A percentile compares a stretch with the other conserved stretches of the same genome.
These are phyloP conservation scores for Megamerina dolium DNA, from an alignment of 2,888 invertebrate species.

Conservation along the genomic window DNA sequence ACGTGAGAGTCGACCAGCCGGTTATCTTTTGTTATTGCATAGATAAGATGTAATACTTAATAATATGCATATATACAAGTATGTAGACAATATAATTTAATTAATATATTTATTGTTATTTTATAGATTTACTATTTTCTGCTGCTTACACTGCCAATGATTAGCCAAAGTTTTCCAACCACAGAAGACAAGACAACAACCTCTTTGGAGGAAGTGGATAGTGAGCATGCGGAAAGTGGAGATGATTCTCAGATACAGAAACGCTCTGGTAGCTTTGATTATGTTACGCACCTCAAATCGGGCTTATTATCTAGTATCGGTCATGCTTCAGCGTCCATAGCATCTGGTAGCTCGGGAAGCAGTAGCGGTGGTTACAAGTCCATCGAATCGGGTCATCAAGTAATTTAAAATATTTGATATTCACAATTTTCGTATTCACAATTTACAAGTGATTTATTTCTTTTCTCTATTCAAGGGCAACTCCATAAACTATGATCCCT, in stretches of 20 bases:
- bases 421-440: too few relatives aligned
- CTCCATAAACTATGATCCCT: conserved; percentile 57
- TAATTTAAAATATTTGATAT: conserved; percentile 18
- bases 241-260: conserved; percentile 41
- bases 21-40: too few relatives aligned
- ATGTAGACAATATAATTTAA: too few relatives aligned
- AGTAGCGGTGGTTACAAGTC: conserved; percentile 39
- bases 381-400: conserved; percentile 34
- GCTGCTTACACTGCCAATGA: conserved; percentile 32
- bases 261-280: conserved; percentile 46
- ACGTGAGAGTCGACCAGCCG: too few relatives aligned
- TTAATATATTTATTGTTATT: conserved; percentile 1
- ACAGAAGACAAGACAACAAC: conserved; percentile 29
- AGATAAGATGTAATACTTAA: too few relatives aligned
- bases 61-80: too few relatives aligned
- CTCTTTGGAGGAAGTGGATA: conserved; percentile 39
- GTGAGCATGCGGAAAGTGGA: conserved; percentile 37
- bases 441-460: background rate
- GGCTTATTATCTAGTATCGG: conserved; percentile 44
- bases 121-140: conserved; percentile 29
- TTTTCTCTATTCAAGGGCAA: conserved; percentile 32
- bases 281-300: conserved; percentile 43
- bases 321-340: conserved; percentile 47
- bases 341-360: conserved; percentile 45
- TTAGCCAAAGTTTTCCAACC: conserved; percentile 35